A percentile compares a stretch with the other conserved stretches of the same genome.
These are phyloP conservation scores for Malacosoma neustria DNA, from an alignment of 2,888 invertebrate genomes.

Conservation along the genomic window DNA sequence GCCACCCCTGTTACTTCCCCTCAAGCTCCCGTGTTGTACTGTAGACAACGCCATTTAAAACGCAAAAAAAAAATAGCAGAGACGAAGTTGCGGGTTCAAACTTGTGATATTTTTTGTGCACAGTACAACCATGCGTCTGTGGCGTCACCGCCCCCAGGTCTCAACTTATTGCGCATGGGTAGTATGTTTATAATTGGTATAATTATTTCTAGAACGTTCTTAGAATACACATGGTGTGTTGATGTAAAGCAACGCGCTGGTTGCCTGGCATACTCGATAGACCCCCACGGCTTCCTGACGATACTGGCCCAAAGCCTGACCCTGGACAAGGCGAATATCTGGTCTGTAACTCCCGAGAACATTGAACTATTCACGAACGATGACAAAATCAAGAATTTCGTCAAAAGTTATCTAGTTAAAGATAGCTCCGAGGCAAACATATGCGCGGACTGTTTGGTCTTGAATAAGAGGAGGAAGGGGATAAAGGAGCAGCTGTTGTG, in stretches of 20 bases:
- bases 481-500: constrained; percentile 25
- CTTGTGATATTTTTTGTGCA: no score
- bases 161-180: no score
- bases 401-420: constrained; percentile 77
- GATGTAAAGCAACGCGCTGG: constrained; percentile 93
- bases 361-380: constrained; percentile 86
- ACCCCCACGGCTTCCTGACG: constrained; percentile 87
- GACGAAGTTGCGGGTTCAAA: not conserved
- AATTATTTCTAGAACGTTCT: constrained; percentile 76
- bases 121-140: no score
- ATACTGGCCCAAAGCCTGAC: constrained; percentile 87
- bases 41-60: no score
- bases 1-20: no score
- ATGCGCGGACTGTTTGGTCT: constrained; percentile 33
- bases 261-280: constrained; percentile 89
- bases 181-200: no score
- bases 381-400: constrained; percentile 80
- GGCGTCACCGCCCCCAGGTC: no score
- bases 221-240: constrained; percentile 80
- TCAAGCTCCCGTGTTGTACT: no score
- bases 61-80: not conserved
- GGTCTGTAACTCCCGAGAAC: constrained; percentile 79
- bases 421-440: constrained; percentile 17
- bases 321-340: constrained; percentile 79
- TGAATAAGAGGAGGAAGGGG: constrained; percentile 26